Conservation (phyloP, 64 coral and sea anemone species). For the Trachythela sp. region DNA sequence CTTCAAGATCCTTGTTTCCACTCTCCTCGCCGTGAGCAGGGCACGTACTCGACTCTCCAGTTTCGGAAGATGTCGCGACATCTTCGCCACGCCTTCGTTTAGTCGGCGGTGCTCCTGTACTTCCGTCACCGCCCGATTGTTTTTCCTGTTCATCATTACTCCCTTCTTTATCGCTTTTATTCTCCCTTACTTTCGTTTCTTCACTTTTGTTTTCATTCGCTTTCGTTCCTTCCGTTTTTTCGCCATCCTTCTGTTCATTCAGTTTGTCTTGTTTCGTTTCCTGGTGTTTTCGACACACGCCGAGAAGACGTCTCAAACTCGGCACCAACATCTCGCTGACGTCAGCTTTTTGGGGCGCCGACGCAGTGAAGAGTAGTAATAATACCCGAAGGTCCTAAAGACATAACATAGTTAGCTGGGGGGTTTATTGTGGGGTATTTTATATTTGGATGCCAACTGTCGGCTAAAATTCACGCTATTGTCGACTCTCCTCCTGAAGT, state of each 20-base stretch:
- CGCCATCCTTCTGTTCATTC: background rate
- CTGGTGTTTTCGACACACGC: constrained; percentile 56
- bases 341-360: constrained; percentile 52
- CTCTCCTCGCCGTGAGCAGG: background rate
- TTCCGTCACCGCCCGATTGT: background rate
- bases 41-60: background rate
- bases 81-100: background rate
- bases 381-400: background rate
- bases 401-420: background rate
- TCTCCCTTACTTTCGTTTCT: background rate
- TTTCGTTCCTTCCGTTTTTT: background rate
- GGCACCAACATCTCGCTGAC: constrained; percentile 52
- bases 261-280: constrained; percentile 36
- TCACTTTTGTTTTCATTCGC: background rate
- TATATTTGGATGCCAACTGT: too few species aligned
- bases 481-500: too few species aligned
- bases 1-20: background rate
- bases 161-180: too few species aligned
- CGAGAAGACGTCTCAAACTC: constrained; percentile 46
- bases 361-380: constrained; percentile 6
- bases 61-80: background rate
- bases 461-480: too few species aligned
- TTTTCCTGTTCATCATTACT: too few species aligned
- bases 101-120: background rate
- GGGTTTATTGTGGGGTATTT: too few species aligned